Evolutionary conservation across 2,797 vertebrate genomes (phyloP).

Genomic region (Neosilurus hyrtlii): DNA sequence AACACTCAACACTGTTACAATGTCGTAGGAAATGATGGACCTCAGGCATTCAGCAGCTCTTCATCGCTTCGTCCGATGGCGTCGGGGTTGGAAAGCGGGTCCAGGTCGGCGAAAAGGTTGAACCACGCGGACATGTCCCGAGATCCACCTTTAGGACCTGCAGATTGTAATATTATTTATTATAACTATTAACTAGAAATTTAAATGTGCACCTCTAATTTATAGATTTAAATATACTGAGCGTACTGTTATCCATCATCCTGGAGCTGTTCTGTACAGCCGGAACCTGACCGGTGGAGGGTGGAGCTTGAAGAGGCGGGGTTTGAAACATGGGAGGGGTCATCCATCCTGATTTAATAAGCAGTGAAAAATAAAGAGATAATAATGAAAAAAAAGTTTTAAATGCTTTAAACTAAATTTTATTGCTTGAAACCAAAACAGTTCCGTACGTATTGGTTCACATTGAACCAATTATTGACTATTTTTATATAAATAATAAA

Average conservation of each 20-base stretch:
- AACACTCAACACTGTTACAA: neutral
- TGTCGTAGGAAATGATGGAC: neutral
- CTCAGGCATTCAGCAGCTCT: conserved; percentile 78
- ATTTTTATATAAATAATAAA: neutral
- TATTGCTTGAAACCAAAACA: neutral
- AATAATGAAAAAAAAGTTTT: neutral
- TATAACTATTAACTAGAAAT: neutral
- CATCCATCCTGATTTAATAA: conserved; percentile 72
- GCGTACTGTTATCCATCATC: conserved; percentile 63
- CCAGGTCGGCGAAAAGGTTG: conserved; percentile 78
- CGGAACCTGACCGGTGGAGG: conserved; percentile 60
- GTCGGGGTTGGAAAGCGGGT: conserved; percentile 81
- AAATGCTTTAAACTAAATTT: neutral
- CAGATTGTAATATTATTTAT: neutral
- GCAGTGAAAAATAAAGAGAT: neutral
- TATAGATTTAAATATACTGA: no score
- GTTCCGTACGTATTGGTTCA: neutral
- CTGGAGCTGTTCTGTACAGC: conserved; percentile 63
- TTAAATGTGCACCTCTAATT: neutral
- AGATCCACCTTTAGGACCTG: conserved; percentile 59
- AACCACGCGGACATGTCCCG: conserved; percentile 81
- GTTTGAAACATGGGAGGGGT: conserved; percentile 78
- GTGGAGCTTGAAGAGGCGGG: conserved; percentile 67
- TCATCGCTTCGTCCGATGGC: conserved; percentile 77
- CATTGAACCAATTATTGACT: neutral